Base-by-base conservation (phyloP, 23 tunicate species). In the Oikopleura albicans region DNA sequence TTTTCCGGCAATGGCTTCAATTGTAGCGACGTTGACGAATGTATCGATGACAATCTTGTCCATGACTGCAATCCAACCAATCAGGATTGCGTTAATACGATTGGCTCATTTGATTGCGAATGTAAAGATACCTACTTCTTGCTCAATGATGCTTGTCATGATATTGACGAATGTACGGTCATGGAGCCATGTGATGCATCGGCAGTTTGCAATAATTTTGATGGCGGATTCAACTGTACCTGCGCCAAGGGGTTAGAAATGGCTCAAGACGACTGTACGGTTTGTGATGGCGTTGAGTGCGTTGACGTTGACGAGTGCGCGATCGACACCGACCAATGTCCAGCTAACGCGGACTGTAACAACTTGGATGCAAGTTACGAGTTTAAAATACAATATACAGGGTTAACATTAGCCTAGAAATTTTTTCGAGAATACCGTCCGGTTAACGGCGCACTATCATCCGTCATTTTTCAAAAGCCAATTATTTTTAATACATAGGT, bases 271-370 rank as follows among this genome's bases (percentile, higher is more conserved):
- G 16, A 49, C 22, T 49, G 8, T 8, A 49, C 16, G 16, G 22
- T 22, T 22, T 49, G n/a, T n/a, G n/a, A n/a, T n/a, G n/a, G n/a
- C n/a, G n/a, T n/a, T n/a, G n/a, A n/a, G n/a, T n/a, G 59, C 22
- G 0, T 57, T 83, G 91, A 88, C 83, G 83, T 88, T 0, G 66
- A 88, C 40, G 91, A 88, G 86, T 88, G 91, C 40, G 40, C 22
- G 16, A 22, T 34, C 39, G 83, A 39, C 56, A 86, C 76, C 0
- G 8, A 39, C 1, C 49, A 57, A 40, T 86, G 91, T 40, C 84
- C 63, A 49, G 71, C 35, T n/a, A 86, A 88, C 86, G 66, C 88
- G 0, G 71, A 39, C 8, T 88, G 91, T 40, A 2, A 86, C 63
- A 86, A 88, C 57, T 83, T 0, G 0, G 84, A 76, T 86, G 88